Base-by-base conservation (phyloP, 2,888 invertebrate species). In the Hymenopus coronatus region DNA sequence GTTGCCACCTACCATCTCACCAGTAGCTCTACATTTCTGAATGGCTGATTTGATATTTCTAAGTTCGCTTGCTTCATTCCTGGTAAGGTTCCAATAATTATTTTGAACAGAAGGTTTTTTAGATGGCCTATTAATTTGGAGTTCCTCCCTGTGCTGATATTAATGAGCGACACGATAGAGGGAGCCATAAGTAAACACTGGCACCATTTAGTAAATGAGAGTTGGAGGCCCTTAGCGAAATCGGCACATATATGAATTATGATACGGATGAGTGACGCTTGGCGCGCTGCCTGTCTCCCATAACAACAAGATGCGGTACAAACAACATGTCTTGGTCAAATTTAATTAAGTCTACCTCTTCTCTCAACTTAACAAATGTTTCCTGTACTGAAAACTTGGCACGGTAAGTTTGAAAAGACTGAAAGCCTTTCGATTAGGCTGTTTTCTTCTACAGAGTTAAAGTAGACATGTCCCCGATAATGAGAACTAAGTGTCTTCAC, bases 211-310 rank as follows among this genome's bases (percentile, higher is more conserved):
- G 54, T 20, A 70, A 70, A 70, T 25, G 20, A 70, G 54, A 70
- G 54, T 70, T 20, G 25, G 9, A 70, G 54, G 54, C 54, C 84
- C n/a, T 33, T 84, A 84, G 15, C 30, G 84, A 28, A 84, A 84
- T 84, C 84, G 84, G 33, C 33, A 30, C 84, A 84, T 33, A 84
- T 84, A 84, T 84, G 84, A 28, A 30, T 84, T 84, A 84, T 84
- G 28, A 84, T 84, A 9, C 54, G 33, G 54, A 70, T 70, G 54
- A 70, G 20, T 70, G 54, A 70, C 54, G 54, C 54, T 70, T 70
- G 54, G 54, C 54, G 54, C 54, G 54, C 54, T 70, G 54, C 54
- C 54, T 70, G 54, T 70, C 54, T 70, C 40, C 40, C 54, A 70
- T 70, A 70, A 70, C 54, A 70, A 70, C 54, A 70, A 70, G 54